Percentiles rank a stretch among this genome's conserved stretches.
Evolutionary conservation across 2,113 vertebrate genomes (phyloP).

Genomic region (Nycticorax nycticorax): DNA sequence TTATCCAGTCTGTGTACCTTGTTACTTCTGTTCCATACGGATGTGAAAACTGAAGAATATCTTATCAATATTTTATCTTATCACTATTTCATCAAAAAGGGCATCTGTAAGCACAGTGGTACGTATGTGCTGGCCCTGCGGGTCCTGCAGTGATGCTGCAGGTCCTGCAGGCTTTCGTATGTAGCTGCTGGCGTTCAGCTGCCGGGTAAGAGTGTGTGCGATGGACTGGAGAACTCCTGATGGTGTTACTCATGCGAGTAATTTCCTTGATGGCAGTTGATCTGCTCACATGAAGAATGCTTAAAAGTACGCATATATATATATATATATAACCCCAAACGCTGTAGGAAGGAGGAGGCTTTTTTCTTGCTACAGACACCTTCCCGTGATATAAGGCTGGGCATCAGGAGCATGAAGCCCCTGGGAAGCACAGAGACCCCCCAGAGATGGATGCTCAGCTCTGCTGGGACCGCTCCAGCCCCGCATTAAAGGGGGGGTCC

Average conservation of each 20-base stretch:
- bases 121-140: accelerated
- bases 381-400: not conserved
- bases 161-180: accelerated
- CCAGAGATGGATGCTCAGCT: not conserved
- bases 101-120: accelerated
- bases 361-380: accelerated
- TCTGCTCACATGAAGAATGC: accelerated
- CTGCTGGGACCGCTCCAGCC: not conserved
- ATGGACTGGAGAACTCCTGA: not conserved
- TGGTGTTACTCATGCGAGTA: not conserved
- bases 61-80: not conserved
- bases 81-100: not conserved
- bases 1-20: accelerated
- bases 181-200: not conserved
- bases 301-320: not conserved
- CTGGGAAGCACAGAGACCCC: not conserved
- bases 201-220: accelerated
- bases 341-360: not conserved
- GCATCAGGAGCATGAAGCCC: not conserved
- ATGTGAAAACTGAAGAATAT: accelerated
- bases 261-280: not conserved
- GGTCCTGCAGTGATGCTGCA: not conserved
- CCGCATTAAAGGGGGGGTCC: accelerated
- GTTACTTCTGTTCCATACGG: not conserved
- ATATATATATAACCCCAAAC: accelerated